Percentiles rank a stretch among this genome's conserved stretches.
phyloP scores from a whole-genome alignment of 2,113 vertebrate species.

The Leptocoma aspasia region DNA sequence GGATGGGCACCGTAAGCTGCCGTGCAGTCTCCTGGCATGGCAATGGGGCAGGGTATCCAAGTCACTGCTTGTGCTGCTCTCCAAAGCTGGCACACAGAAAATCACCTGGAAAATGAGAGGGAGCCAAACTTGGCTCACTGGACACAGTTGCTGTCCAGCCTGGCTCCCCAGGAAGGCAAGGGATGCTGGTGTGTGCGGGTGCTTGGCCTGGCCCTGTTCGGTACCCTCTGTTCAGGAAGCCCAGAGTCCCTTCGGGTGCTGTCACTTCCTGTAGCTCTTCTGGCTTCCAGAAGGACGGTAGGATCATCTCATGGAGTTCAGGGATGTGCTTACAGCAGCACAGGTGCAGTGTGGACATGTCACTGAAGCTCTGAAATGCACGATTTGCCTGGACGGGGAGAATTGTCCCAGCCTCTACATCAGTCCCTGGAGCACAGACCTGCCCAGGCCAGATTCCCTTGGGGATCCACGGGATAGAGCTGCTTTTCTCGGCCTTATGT shows the following conservation, averaged over 20 bases:
- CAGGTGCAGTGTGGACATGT: accelerated
- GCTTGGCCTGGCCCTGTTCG: too few species aligned
- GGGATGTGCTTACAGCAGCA: not conserved
- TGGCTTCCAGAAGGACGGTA: accelerated
- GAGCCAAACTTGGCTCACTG: not conserved
- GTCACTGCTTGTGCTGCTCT: not conserved
- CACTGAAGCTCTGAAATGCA: not conserved
- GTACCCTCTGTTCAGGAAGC: not conserved
- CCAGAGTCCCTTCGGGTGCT: not conserved
- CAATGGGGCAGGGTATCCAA: accelerated
- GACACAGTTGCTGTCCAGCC: not conserved
- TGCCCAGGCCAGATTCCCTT: not conserved
- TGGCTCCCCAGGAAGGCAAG: not conserved
- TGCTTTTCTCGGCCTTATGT: not conserved
- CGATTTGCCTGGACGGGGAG: accelerated
- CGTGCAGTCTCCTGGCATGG: not conserved
- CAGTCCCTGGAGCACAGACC: not conserved
- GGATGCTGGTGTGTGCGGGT: accelerated
- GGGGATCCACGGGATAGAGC: not conserved
- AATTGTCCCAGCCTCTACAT: not conserved
- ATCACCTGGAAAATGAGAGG: not conserved
- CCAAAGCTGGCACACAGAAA: not conserved
- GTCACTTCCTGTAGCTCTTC: not conserved
- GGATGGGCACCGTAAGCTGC: too few species aligned
- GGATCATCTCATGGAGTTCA: not conserved